These are phyloP conservation scores for Venustaconcha ellipsiformis DNA, from an alignment of 1,140 invertebrate species.

Conservation along the genomic window DNA sequence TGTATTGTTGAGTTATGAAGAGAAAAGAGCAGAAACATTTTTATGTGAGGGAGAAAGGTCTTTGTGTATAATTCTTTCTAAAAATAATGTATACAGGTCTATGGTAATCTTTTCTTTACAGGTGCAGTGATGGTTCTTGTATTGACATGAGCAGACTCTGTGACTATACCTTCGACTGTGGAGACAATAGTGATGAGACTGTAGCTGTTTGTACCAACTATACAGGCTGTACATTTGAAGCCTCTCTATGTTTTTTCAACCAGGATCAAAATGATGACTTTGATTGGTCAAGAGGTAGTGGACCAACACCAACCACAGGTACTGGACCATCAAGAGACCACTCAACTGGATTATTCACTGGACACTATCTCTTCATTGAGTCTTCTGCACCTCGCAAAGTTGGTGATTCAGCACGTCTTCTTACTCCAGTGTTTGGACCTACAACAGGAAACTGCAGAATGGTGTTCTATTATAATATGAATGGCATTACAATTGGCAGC, in stretches of 20 bases:
- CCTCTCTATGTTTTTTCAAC: slow-evolving; percentile 80
- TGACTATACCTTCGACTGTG: slow-evolving; percentile 62
- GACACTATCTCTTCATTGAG: slow-evolving; percentile 78
- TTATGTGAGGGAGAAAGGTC: too few relatives aligned
- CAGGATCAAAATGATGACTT: slow-evolving; percentile 81
- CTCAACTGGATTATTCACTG: slow-evolving; percentile 51
- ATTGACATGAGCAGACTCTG: slow-evolving; percentile 49
- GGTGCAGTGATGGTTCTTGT: slow-evolving; percentile 41
- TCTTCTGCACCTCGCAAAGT: slow-evolving; percentile 65
- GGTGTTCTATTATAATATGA: slow-evolving; percentile 67
- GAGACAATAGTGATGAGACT: slow-evolving; percentile 51
- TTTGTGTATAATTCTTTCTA: too few relatives aligned
- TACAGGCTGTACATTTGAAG: slow-evolving; percentile 79
- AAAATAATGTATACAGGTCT: not conserved
- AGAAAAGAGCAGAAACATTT: too few relatives aligned
- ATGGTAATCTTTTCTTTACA: not conserved
- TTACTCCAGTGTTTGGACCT: slow-evolving; percentile 52
- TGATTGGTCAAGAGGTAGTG: slow-evolving; percentile 79
- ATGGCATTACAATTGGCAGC: slow-evolving; percentile 58
- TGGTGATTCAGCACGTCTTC: slow-evolving; percentile 58
- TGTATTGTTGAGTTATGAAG: too few relatives aligned
- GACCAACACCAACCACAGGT: slow-evolving; percentile 68
- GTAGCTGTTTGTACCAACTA: slow-evolving; percentile 10
- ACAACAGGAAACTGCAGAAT: slow-evolving; percentile 46
- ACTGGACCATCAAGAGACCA: slow-evolving; percentile 59